Evolutionary conservation across 2,113 vertebrate genomes (phyloP).

Genomic region (Chloroceryle aenea): DNA sequence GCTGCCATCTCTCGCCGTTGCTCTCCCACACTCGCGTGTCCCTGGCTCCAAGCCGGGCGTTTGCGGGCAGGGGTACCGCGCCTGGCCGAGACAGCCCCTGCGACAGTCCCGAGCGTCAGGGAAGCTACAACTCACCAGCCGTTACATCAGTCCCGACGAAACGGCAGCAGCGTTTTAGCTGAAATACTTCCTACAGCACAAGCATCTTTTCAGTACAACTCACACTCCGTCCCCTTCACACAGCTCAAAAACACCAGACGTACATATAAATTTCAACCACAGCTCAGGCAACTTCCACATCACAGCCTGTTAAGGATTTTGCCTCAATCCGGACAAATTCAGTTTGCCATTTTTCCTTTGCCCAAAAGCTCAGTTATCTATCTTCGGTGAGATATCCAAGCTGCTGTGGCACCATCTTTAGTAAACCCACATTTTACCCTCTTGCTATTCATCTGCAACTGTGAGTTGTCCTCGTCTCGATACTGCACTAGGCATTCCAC

Average conservation of each 20-base stretch:
- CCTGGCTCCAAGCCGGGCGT: not conserved
- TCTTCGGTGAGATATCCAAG: not conserved
- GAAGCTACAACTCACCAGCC: not conserved
- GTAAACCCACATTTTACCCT: not conserved
- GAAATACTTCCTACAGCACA: not conserved
- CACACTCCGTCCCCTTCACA: not conserved
- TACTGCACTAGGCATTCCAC: not conserved
- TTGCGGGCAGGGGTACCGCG: too few species aligned
- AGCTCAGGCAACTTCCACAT: not conserved
- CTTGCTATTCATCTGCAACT: not conserved
- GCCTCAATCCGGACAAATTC: not conserved
- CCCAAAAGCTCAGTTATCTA: not conserved
- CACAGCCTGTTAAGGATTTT: not conserved
- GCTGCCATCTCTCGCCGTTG: fast-evolving
- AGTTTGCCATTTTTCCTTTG: not conserved
- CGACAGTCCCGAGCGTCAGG: fast-evolving
- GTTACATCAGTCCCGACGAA: not conserved
- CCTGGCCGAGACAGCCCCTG: not conserved
- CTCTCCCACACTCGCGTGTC: not conserved
- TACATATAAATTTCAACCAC: not conserved
- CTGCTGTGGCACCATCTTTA: not conserved
- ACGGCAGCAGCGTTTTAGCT: fast-evolving
- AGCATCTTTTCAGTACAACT: not conserved
- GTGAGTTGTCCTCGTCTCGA: not conserved
- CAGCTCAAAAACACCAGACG: not conserved